Evolutionary conservation across 37 sponge, comb jelly and placozoan genomes (phyloP).

Genomic region (Hormiphora californensis): DNA sequence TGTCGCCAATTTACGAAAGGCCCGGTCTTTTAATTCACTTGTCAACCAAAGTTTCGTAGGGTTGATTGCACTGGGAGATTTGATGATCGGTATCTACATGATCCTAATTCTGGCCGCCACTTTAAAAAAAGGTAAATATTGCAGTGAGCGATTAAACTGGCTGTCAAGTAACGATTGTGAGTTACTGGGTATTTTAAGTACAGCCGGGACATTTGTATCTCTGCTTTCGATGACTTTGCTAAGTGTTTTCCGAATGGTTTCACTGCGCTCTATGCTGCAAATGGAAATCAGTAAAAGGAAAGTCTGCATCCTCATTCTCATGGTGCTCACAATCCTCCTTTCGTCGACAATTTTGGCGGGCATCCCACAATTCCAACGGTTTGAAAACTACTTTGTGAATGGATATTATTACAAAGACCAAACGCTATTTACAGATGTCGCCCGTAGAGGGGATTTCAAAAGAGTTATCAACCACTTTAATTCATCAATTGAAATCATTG

Average conservation of each 20-base stretch:
- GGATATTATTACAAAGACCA: not conserved
- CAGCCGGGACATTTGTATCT: not conserved
- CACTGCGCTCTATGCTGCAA: not conserved
- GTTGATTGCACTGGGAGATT: constrained; percentile 2
- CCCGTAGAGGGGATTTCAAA: not conserved
- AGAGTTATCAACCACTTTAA: not conserved
- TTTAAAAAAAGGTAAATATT: not conserved
- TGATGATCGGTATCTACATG: constrained; percentile 33
- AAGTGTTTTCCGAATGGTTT: constrained; percentile 13
- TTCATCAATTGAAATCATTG: not conserved
- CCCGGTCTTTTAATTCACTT: not conserved
- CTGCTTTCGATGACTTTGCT: constrained; percentile 37
- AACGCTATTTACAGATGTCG: not conserved
- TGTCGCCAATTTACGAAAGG: not conserved
- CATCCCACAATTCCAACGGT: not conserved
- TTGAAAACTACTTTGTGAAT: constrained; percentile 26
- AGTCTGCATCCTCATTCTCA: not conserved
- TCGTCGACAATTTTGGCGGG: no score
- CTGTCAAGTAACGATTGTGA: not conserved
- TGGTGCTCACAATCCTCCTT: not conserved
- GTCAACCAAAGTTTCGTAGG: constrained; percentile 1
- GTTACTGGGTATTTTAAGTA: not conserved
- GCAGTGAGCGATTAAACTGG: not conserved
- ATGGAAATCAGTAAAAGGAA: not conserved
- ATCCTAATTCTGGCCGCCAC: not conserved